Conservation (phyloP, 2,113 vertebrate species). For the Dissostichus mawsoni region DNA sequence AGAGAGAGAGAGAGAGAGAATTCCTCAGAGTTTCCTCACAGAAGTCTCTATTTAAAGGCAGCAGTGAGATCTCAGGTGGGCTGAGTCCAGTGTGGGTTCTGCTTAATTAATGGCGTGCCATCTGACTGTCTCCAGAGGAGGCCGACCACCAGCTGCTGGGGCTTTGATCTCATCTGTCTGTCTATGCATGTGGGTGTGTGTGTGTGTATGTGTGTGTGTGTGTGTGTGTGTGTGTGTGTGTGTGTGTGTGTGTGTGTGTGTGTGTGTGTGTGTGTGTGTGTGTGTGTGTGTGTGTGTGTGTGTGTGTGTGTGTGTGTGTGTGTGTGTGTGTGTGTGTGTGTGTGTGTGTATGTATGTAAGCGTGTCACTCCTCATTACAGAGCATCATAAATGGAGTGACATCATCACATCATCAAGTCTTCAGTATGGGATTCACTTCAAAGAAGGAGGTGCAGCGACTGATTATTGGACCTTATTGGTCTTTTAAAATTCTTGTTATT, state of each 20-base stretch:
- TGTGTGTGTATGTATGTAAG: neutral
- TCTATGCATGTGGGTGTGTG: slow-evolving; percentile 4
- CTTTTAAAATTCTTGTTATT: neutral
- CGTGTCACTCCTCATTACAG: slow-evolving; percentile 42
- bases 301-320: neutral
- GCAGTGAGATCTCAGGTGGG: slow-evolving; percentile 67
- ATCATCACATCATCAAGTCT: neutral
- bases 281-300: slow-evolving; percentile 14
- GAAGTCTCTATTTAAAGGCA: slow-evolving; percentile 44
- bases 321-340: neutral
- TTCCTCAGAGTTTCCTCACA: slow-evolving; percentile 28
- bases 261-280: slow-evolving; percentile 29
- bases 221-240: neutral
- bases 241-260: neutral
- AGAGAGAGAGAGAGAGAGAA: neutral
- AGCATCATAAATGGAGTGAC: neutral
- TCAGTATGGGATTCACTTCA: neutral
- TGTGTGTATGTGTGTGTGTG: neutral
- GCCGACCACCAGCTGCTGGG: slow-evolving; percentile 73
- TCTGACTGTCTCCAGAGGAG: slow-evolving; percentile 75
- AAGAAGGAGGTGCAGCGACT: too few species aligned
- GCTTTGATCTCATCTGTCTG: slow-evolving; percentile 79
- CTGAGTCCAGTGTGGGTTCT: slow-evolving; percentile 69
- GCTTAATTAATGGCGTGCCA: slow-evolving; percentile 81
- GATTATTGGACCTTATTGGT: neutral